Conservation (phyloP, 2,113 vertebrate genomes). For the Sylvia atricapilla region DNA sequence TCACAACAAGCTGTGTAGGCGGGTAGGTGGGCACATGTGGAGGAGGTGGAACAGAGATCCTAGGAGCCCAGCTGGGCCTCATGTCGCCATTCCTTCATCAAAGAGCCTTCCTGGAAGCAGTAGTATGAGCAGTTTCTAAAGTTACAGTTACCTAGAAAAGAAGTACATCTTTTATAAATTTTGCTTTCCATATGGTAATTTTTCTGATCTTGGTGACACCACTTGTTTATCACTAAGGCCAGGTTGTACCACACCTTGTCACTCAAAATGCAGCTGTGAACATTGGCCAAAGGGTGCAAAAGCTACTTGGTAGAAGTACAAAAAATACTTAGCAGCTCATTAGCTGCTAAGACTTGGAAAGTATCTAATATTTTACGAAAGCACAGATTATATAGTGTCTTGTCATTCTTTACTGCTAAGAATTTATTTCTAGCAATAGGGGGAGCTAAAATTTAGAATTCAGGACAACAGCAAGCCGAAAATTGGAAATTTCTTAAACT, state of each 20-base stretch:
- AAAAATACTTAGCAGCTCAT: neutral
- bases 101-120: neutral
- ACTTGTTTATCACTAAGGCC: neutral
- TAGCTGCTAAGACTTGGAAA: neutral
- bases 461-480: neutral
- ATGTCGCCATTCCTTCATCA: neutral
- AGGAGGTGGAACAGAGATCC: neutral
- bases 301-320: neutral
- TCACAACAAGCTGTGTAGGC: neutral
- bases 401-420: neutral
- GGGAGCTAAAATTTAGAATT: neutral
- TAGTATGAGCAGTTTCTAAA: neutral
- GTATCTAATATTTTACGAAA: neutral
- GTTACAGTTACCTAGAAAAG: neutral
- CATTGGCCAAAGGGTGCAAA: neutral
- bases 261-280: neutral
- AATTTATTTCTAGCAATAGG: neutral
- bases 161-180: neutral
- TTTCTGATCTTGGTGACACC: neutral
- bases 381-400: neutral
- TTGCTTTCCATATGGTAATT: neutral
- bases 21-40: neutral
- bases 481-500: neutral
- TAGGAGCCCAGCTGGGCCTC: neutral
- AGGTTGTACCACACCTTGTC: neutral